Evolutionary conservation across 2,797 vertebrate genomes (phyloP).

Genomic region (Ceryle rudis): DNA sequence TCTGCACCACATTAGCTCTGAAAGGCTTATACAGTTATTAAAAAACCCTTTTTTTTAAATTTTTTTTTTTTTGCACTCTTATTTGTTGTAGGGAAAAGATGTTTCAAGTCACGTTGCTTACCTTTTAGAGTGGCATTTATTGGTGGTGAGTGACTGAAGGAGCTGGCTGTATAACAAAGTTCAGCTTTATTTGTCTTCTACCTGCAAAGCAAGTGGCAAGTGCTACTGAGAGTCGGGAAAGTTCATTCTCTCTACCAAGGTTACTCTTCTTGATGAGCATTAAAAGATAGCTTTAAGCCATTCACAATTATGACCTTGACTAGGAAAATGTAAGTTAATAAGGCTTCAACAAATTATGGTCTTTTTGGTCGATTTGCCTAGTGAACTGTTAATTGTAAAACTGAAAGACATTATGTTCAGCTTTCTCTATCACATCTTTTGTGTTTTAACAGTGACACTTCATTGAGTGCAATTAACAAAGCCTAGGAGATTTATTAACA

Average conservation of each 20-base stretch:
- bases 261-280: conserved; percentile 76
- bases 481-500: conserved; percentile 91
- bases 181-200: conserved; percentile 68
- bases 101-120: background rate
- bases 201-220: conserved; percentile 49
- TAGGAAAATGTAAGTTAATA: conserved; percentile 89
- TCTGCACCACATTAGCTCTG: background rate
- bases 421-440: conserved; percentile 88
- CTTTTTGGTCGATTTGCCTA: conserved; percentile 88
- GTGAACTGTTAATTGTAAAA: conserved; percentile 92
- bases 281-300: conserved; percentile 82
- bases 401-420: conserved; percentile 89
- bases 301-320: conserved; percentile 88
- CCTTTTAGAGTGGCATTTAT: background rate
- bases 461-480: conserved; percentile 92
- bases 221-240: conserved; percentile 34
- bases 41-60: background rate
- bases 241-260: conserved; percentile 73
- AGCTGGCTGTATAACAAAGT: conserved; percentile 9
- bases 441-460: conserved; percentile 92
- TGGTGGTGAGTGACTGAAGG: background rate
- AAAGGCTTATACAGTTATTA: background rate
- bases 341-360: conserved; percentile 89
- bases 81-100: background rate
- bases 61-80: background rate